These are phyloP conservation scores for Otus scops DNA, from an alignment of 2,797 vertebrate genomes.

Conservation along the genomic window DNA sequence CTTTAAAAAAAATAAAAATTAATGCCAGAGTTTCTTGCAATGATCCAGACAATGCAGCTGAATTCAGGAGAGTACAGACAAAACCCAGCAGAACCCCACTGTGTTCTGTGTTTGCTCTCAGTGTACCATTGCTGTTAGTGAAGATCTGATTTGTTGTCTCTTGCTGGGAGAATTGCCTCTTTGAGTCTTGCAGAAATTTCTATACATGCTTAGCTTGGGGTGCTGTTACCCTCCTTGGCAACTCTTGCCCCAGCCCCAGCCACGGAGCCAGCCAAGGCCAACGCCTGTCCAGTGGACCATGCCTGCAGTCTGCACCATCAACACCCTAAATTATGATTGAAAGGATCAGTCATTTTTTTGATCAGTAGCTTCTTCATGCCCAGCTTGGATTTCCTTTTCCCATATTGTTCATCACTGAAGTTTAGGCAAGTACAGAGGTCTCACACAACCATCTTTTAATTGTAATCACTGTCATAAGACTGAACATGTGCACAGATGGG, in stretches of 20 bases:
- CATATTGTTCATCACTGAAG: neutral
- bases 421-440: neutral
- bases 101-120: neutral
- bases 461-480: neutral
- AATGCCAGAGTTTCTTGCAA: neutral
- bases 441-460: neutral
- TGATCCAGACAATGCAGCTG: neutral
- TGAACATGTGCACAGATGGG: neutral
- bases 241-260: too few relatives aligned
- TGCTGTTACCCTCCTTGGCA: neutral
- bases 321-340: neutral
- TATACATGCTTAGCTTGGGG: accelerated
- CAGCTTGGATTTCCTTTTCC: neutral
- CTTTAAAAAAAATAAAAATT: neutral
- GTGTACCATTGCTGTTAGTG: accelerated
- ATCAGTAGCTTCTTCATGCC: neutral
- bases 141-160: neutral
- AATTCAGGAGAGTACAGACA: neutral
- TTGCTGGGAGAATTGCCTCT: accelerated
- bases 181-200: neutral
- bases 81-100: neutral
- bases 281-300: accelerated
- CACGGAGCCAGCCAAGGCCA: neutral
- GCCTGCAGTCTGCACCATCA: neutral
- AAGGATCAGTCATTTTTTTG: neutral